Evolutionary conservation across 35 echinoderm and acorn worm species (phyloP), one percentile per base, ranked within the genome.

Genomic region (Eucidaris tribuloides): DNA sequence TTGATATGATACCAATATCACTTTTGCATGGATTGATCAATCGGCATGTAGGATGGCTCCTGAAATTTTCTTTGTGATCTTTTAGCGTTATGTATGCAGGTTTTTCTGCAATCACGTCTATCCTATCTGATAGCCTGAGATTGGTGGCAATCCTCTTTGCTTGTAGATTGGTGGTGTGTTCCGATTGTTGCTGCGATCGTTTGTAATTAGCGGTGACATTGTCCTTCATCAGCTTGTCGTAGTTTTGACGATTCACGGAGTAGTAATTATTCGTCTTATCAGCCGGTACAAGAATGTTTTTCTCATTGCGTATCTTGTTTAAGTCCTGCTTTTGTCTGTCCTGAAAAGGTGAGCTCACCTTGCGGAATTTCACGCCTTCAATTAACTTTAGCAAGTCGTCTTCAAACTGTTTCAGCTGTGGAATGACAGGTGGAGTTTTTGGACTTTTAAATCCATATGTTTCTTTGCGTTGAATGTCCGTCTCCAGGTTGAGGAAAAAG

Each of bases 51-150:
- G 81, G 81, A 17, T 84, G 45, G 55, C 29, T 85, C 50, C 45
- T 22, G 35, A 85, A 85, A 28, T 85, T 85, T 23, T 85, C 36
- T 57, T 86, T 86, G 68, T 86, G 84, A 41, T 86, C 84, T 55
- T 86, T 84, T 28, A 86, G 34, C 15, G 84, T 86, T 25, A 86
- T 58, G 70, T 71, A 86, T n/a, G 84, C 66, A 0, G 84, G 46
- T 42, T 86, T 86, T 1, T 1, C 27, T 6, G 84, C 71, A 5
- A 86, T 1, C 2, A 78, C 62, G 15, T 79, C 5, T 2, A 86
- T 57, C 43, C 84, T 77, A 37, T 86, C 84, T 1, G 60, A 17
- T n/a, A 86, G 9, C 43, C 18, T 78, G 1, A 78, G 71, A 34
- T 84, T 37, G 43, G 3, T 34, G 37, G 49, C 31, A 31, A 86